Evolutionary conservation across 2,113 vertebrate species (phyloP), one percentile per base, ranked within the genome.

Genomic region (Hippoglossus stenolepis): DNA sequence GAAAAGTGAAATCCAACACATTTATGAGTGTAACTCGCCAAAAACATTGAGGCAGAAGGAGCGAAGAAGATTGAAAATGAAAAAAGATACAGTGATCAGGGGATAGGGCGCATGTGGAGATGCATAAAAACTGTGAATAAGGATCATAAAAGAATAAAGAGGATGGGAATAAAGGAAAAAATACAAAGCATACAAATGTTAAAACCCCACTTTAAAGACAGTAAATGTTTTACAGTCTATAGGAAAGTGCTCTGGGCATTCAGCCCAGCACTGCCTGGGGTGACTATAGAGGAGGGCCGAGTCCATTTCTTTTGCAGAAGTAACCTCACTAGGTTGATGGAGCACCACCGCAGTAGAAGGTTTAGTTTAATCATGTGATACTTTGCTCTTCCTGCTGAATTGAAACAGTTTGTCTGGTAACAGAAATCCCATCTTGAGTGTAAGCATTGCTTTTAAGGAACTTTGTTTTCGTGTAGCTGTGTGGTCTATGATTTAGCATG

Each of bases 151-250:
- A 70, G 47, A 89, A 83, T 67, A 73, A 82, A 84, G 43, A 70
- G 7, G 23, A 35, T 8, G 9, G 20, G 18, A 66, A 69, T 57
- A 43, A 65, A 86, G 58, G 63, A 35, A 54, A 51, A 73, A 85
- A 85, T 70, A 77, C 67, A 35, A 81, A 67, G 51, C 71, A 63
- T 67, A 83, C 71, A 79, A 78, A 80, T 80, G 65, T 62, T 70
- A 80, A 80, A 86, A 54, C 43, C 43, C 59, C 43, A 58, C 73
- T 62, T 67, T 86, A 40, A 83, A 78, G 75, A 82, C 71, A 75
- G 75, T 80, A 73, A 79, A 85, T 85, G 78, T 91, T 85, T 90
- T 75, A 88, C 80, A 82, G 74, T 83, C 26, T 26, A 28, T 83
- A 64, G 69, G 76, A 79, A 89, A 85, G 64, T 70, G 69, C 77